Conservation (phyloP, 2,888 invertebrate species). For the Oegoconia quadripuncta region DNA sequence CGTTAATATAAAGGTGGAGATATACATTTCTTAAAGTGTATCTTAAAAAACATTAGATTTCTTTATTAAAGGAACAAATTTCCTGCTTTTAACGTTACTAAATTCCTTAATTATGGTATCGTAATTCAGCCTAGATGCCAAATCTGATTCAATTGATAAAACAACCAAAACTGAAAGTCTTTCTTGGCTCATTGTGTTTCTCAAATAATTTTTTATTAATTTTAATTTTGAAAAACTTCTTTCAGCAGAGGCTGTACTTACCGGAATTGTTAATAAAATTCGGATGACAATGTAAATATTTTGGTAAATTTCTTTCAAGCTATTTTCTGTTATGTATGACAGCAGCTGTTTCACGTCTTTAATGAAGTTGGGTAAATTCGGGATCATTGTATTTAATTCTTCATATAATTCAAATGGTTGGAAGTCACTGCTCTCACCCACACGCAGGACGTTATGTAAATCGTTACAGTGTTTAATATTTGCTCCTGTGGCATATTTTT, state of each 20-base stretch:
- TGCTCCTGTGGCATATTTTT: not conserved
- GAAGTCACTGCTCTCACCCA: slow-evolving; percentile 8
- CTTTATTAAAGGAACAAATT: too few relatives aligned
- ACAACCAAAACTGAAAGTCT: slow-evolving; percentile 18
- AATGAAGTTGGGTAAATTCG: slow-evolving; percentile 7
- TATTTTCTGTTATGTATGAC: slow-evolving; percentile 10
- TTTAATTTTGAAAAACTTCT: slow-evolving; percentile 24
- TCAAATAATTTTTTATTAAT: slow-evolving; percentile 22
- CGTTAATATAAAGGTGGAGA: too few relatives aligned
- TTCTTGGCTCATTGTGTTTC: slow-evolving; percentile 20
- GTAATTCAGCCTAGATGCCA: too few relatives aligned
- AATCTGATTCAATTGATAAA: slow-evolving; percentile 15
- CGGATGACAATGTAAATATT: slow-evolving; percentile 10
- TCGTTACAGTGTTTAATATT: not conserved
- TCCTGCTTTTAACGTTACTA: too few relatives aligned
- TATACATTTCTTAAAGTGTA: too few relatives aligned
- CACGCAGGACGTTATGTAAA: not conserved
- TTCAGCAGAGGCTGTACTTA: slow-evolving; percentile 18
- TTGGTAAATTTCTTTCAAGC: slow-evolving; percentile 14
- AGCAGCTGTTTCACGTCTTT: slow-evolving; percentile 12
- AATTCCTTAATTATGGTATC: too few relatives aligned
- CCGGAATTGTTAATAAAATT: slow-evolving; percentile 14
- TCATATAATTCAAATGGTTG: slow-evolving; percentile 6
- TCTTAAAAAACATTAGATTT: too few relatives aligned
- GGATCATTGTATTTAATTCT: not conserved